Percentiles rank a stretch among this genome's conserved stretches.
phyloP scores from a whole-genome alignment of 2,797 vertebrate species.

The Pseudotriccus pelzelni region DNA sequence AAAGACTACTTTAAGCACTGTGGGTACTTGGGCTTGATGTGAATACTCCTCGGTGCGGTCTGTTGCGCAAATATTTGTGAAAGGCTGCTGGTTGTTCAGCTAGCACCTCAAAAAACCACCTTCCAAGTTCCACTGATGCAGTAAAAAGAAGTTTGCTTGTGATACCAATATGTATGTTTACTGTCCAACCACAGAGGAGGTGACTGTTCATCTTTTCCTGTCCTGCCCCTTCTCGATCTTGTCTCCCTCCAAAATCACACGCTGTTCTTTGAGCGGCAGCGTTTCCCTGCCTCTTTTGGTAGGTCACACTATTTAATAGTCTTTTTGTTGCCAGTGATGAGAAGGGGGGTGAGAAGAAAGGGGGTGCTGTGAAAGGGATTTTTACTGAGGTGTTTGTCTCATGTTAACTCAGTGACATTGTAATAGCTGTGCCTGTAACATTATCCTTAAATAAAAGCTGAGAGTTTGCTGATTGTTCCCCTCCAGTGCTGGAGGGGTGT shows the following conservation, averaged over 20 bases:
- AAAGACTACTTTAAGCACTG: background rate
- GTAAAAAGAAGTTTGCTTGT: background rate
- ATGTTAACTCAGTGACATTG: background rate
- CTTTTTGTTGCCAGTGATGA: background rate
- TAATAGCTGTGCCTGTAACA: background rate
- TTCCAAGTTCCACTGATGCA: background rate
- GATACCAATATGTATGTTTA: background rate
- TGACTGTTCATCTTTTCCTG: rapidly evolving
- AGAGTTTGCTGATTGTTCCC: background rate
- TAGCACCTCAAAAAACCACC: background rate
- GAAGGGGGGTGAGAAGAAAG: background rate
- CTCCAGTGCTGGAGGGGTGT: background rate
- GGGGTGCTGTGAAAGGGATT: background rate
- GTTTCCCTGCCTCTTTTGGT: background rate
- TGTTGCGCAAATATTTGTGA: background rate
- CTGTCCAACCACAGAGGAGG: background rate
- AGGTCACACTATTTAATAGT: background rate
- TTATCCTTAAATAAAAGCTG: background rate
- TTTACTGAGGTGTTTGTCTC: background rate
- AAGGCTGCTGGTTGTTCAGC: background rate
- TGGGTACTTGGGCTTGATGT: background rate
- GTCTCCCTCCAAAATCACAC: background rate
- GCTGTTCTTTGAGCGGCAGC: background rate
- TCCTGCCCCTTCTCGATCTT: background rate
- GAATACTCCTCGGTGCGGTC: background rate